Conservation (phyloP, 1,140 invertebrate species). For the Aphis craccivora region DNA sequence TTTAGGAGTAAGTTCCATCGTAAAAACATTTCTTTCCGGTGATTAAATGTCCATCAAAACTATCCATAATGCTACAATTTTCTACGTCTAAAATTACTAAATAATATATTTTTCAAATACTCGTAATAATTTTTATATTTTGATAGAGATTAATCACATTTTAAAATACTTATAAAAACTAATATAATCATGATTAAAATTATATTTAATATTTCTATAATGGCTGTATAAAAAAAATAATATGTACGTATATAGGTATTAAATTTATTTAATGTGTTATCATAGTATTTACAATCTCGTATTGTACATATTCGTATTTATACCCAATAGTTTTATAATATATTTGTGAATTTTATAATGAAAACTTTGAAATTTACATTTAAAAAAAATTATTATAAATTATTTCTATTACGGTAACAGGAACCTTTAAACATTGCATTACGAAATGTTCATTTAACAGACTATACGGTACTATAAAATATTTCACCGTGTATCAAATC, state of each 20-base stretch:
- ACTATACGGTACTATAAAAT: neutral
- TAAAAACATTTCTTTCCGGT: conserved; percentile 38
- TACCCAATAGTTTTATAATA: neutral
- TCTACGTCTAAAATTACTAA: neutral
- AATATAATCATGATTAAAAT: no score
- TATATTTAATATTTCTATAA: no score
- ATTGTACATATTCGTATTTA: neutral
- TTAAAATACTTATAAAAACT: no score
- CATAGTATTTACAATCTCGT: no score
- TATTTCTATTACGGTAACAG: neutral
- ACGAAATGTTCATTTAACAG: neutral
- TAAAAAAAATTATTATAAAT: neutral
- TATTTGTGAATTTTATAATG: neutral
- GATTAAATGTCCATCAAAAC: conserved; percentile 27
- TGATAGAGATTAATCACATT: neutral
- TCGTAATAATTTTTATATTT: neutral
- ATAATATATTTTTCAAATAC: neutral
- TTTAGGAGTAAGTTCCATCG: conserved; percentile 24
- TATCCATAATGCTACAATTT: neutral
- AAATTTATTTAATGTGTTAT: no score
- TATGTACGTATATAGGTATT: no score
- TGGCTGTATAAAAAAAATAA: no score
- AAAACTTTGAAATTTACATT: neutral
- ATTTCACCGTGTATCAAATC: neutral
- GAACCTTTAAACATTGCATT: neutral